Base-by-base conservation (phyloP, 1,140 invertebrate genomes). In the Acromyrmex echinatior region DNA sequence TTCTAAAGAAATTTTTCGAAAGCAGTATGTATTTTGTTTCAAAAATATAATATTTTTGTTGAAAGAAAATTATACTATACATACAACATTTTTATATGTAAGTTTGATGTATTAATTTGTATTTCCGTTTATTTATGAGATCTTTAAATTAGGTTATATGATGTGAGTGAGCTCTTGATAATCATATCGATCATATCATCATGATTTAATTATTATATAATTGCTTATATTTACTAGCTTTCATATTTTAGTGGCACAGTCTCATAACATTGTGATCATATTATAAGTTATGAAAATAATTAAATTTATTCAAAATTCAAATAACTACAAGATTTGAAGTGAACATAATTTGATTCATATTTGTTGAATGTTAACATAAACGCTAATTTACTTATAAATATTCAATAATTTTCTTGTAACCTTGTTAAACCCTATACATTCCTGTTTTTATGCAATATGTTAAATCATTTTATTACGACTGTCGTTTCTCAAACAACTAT, bases 171-270 rank as follows among this genome's bases (percentile, higher is more conserved):
- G 63, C 35, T 89, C 76, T 60, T 80, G 79, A 89, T 73, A 81
- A 90, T 82, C 71, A 78, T 82, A 82, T 87, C 85, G 25, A 16
- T 28, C 39, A 49, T 68, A 68, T 70, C 74, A 73, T 70, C 68
- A 74, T 82, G 71, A 87, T 89, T 89, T 80, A 74, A 82, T 71
- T 81, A 80, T 76, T 77, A 70, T 51, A 82, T 60, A 78, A 87
- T 90, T 89, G 71, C 88, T 89, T 77, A 81, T 65, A 77, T 89
- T 82, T 89, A 56, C 77, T 82, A 89, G 84, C 63, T 90, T 90
- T 90, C 77, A 56, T 89, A 86, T 81, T 86, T 89, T 90, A 86
- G 63, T 86, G 60, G 58, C 84, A 81, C 45, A 60, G 45, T 87
- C 45, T 90, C 77, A 82, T 86, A 71, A 89, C 51, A 51, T 70